Evolutionary conservation across 2,888 invertebrate genomes (phyloP).

Genomic region (Cosmorhoe ocellata): DNA sequence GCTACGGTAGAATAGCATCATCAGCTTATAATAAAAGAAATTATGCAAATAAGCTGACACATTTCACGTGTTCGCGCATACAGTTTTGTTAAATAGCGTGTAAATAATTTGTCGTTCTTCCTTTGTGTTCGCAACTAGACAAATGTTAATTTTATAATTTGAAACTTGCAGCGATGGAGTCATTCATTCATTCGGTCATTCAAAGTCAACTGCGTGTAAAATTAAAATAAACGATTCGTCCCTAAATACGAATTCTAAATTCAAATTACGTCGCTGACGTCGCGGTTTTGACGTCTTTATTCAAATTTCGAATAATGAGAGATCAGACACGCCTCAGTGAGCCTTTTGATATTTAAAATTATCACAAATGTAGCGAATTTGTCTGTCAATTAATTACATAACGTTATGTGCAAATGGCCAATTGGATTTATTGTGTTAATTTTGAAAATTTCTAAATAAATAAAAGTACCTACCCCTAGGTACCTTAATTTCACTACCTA

Average conservation of each 20-base stretch:
- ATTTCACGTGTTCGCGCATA: conserved; percentile 66
- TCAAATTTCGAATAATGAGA: conserved; percentile 66
- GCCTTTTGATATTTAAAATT: conserved; percentile 66
- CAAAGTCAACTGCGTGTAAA: conserved; percentile 77
- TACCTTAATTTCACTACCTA: no score
- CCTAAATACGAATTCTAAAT: conserved; percentile 62
- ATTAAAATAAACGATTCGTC: conserved; percentile 77
- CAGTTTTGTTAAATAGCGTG: conserved; percentile 78
- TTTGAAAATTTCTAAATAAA: no score
- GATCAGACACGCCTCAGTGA: conserved; percentile 62
- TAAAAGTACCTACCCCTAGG: no score
- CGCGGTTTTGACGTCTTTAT: conserved; percentile 78
- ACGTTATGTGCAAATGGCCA: conserved; percentile 17
- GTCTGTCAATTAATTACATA: conserved; percentile 19
- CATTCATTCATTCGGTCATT: conserved; percentile 62
- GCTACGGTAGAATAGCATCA: conserved; percentile 47
- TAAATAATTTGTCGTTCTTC: conserved; percentile 55
- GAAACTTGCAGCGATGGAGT: conserved; percentile 52
- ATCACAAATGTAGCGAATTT: conserved; percentile 32
- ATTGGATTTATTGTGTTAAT: background rate
- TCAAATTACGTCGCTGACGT: conserved; percentile 45
- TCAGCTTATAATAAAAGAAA: conserved; percentile 53
- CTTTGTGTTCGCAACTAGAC: conserved; percentile 61
- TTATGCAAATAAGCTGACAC: conserved; percentile 65
- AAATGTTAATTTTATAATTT: conserved; percentile 70